These are phyloP conservation scores for Stenolophus ochropezus DNA, from an alignment of 2,888 invertebrate species.

Conservation along the genomic window DNA sequence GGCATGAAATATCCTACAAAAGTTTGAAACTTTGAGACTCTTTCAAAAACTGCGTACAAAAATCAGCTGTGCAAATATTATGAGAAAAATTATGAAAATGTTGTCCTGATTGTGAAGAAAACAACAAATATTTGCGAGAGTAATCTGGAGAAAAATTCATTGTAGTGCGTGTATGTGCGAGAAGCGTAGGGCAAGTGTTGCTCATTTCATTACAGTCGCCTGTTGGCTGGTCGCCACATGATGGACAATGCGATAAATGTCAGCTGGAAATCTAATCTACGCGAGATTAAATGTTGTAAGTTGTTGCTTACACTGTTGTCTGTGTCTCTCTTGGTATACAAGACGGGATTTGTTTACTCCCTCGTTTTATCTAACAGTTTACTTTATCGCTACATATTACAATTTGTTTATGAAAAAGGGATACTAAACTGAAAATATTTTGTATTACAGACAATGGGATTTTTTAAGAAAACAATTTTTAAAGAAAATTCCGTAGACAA, in stretches of 20 bases:
- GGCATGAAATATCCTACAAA: too few relatives aligned
- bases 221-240: slow-evolving; percentile 29
- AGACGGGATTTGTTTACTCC: background rate
- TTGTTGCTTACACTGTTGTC: slow-evolving; percentile 13
- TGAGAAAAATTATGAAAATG: background rate
- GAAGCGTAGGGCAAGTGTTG: slow-evolving; percentile 32
- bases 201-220: slow-evolving; percentile 35
- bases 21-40: background rate
- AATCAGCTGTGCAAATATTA: background rate
- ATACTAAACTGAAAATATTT: too few relatives aligned
- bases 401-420: too few relatives aligned
- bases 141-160: background rate
- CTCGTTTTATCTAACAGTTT: too few relatives aligned
- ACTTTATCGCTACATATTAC: too few relatives aligned
- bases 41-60: background rate
- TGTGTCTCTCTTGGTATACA: background rate
- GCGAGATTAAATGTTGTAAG: slow-evolving; percentile 34
- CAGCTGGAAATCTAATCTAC: slow-evolving; percentile 39
- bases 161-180: slow-evolving; percentile 4
- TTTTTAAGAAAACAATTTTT: too few relatives aligned
- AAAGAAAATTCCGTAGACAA: too few relatives aligned
- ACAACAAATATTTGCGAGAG: slow-evolving; percentile 13
- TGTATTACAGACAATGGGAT: too few relatives aligned
- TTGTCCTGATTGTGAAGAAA: background rate
- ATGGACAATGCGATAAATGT: slow-evolving; percentile 45